Percentiles rank a stretch among this genome's conserved stretches.
phyloP scores from a whole-genome alignment of 2,797 vertebrate species.

The Onychomys torridus region DNA sequence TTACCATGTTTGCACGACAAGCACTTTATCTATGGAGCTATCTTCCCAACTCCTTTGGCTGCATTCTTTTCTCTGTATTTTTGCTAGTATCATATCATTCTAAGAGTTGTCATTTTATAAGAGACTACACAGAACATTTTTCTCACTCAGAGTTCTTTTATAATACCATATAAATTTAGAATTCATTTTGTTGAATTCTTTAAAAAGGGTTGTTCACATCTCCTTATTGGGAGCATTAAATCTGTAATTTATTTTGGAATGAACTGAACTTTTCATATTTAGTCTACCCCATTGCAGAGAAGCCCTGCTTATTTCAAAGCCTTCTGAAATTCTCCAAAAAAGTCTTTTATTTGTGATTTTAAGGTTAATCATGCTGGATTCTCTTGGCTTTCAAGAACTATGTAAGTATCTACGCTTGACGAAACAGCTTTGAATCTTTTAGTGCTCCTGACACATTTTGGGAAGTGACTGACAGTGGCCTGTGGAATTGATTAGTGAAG shows the following conservation, averaged over 20 bases:
- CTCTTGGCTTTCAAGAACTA: slow-evolving; percentile 32
- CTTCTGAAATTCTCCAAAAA: slow-evolving; percentile 38
- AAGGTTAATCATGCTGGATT: slow-evolving; percentile 47
- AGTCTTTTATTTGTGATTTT: slow-evolving; percentile 18
- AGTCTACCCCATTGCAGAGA: not conserved
- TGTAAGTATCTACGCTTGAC: slow-evolving; percentile 42
- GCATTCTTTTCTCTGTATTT: slow-evolving; percentile 7
- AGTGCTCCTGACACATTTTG: slow-evolving; percentile 20
- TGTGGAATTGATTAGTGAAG: slow-evolving; percentile 62
- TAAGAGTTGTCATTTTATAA: slow-evolving; percentile 28
- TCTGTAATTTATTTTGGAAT: slow-evolving; percentile 42
- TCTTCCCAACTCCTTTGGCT: not conserved
- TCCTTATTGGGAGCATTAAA: slow-evolving; percentile 25
- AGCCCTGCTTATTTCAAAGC: not conserved
- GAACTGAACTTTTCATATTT: slow-evolving; percentile 33
- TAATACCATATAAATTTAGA: slow-evolving; percentile 27
- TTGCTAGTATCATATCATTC: not conserved
- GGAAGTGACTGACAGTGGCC: slow-evolving; percentile 58
- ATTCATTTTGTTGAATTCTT: slow-evolving; percentile 35
- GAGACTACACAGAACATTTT: not conserved
- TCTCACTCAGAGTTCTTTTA: slow-evolving; percentile 30
- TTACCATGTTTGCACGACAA: not conserved
- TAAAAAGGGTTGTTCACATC: not conserved
- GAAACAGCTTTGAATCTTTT: slow-evolving; percentile 42
- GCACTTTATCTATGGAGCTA: not conserved